phyloP scores from a whole-genome alignment of 1,140 invertebrate genomes.

The Pseudomyrmex sp. region DNA sequence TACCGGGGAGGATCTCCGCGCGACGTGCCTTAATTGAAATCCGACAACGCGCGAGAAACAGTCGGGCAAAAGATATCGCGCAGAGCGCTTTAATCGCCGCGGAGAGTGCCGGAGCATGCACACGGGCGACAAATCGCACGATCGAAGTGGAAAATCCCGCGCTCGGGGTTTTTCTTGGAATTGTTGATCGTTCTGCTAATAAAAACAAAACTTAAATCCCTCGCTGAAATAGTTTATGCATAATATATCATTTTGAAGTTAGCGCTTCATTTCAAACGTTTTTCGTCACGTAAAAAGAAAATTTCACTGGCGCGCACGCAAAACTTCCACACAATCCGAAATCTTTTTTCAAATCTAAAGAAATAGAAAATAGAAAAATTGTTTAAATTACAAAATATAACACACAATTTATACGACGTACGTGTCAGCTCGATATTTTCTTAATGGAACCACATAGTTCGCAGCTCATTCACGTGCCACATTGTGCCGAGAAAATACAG shows the following conservation, averaged over 20 bases:
- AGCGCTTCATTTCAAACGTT: too few species aligned
- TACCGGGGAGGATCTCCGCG: neutral
- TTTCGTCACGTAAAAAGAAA: too few species aligned
- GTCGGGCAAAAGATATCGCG: neutral
- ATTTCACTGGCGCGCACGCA: too few species aligned
- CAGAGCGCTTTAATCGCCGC: neutral
- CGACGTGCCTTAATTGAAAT: constrained; percentile 60
- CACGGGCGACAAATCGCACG: neutral
- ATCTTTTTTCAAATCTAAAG: too few species aligned
- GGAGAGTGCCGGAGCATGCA: neutral
- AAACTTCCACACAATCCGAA: too few species aligned
- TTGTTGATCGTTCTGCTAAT: neutral
- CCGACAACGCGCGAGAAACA: constrained; percentile 19
- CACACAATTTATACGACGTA: neutral
- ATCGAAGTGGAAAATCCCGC: constrained; percentile 3
- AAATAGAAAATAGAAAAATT: neutral
- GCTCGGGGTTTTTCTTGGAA: neutral
- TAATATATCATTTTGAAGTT: too few species aligned
- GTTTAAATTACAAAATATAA: neutral
- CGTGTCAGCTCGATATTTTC: neutral
- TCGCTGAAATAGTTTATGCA: too few species aligned
- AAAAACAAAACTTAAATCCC: neutral
- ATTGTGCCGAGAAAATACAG: constrained; percentile 32
- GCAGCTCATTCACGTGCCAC: neutral
- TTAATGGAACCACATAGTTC: neutral